Percentiles rank a stretch among this genome's conserved stretches.
These are phyloP conservation scores for Nomada hirtipes DNA, from an alignment of 2,888 invertebrate genomes.

Conservation along the genomic window DNA sequence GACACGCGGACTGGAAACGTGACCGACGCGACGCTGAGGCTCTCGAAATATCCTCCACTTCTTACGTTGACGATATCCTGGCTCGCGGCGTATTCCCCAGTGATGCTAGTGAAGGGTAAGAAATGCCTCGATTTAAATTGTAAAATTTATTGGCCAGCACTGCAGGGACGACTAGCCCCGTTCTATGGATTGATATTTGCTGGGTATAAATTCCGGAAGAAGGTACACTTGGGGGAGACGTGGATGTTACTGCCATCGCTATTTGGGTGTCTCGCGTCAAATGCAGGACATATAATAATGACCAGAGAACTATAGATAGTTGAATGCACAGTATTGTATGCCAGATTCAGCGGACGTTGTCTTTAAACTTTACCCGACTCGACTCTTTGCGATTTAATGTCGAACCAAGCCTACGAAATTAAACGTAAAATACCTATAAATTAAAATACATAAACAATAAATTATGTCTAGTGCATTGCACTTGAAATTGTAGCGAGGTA, in stretches of 20 bases:
- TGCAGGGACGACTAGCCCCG: not conserved
- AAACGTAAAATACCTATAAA: no score
- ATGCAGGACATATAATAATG: no score
- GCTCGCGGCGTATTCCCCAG: conserved; percentile 58
- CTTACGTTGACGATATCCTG: conserved; percentile 52
- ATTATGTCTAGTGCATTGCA: no score
- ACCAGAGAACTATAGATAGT: no score
- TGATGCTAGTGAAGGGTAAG: conserved; percentile 42
- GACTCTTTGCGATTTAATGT: no score
- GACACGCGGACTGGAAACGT: conserved; percentile 74
- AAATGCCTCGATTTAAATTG: conserved; percentile 71
- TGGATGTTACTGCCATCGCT: not conserved
- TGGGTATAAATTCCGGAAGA: conserved; percentile 33
- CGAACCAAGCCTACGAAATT: no score
- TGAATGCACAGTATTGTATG: no score
- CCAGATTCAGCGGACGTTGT: no score
- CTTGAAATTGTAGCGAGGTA: no score
- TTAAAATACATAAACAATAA: no score
- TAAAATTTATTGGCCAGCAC: conserved; percentile 63
- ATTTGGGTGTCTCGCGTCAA: not conserved
- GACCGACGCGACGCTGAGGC: conserved; percentile 58
- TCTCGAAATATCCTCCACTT: conserved; percentile 56
- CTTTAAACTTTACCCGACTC: no score
- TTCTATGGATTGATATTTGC: conserved; percentile 42
- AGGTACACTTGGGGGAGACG: not conserved